Percentiles rank a stretch among this genome's conserved stretches.
phyloP scores from a whole-genome alignment of 2,797 vertebrate species.

The Halcyon smyrnensis region DNA sequence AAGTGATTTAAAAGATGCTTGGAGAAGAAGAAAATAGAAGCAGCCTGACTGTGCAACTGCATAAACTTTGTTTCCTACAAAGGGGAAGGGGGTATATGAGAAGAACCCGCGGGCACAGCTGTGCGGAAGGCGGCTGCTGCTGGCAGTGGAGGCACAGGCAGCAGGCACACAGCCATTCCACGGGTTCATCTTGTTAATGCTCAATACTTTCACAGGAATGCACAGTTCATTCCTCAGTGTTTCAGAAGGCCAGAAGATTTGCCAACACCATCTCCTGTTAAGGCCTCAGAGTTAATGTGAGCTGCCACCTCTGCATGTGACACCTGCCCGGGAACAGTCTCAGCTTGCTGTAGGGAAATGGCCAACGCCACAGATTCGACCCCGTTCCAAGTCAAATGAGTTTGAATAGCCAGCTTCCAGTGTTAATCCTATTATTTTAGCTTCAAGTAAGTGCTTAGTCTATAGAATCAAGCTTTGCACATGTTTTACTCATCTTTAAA shows the following conservation, averaged over 20 bases:
- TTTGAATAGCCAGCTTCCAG: neutral
- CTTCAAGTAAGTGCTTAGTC: neutral
- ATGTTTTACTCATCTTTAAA: neutral
- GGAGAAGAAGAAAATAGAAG: neutral
- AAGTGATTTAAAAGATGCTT: neutral
- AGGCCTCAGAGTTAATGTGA: neutral
- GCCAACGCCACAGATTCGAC: neutral
- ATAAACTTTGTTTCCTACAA: neutral
- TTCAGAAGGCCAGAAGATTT: neutral
- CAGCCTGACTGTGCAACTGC: neutral
- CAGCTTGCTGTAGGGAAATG: conserved; percentile 9
- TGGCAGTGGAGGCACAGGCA: neutral
- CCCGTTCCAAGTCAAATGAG: neutral
- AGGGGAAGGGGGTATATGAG: neutral
- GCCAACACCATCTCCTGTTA: neutral
- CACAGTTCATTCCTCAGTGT: neutral
- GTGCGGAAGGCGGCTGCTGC: neutral
- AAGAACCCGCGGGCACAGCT: accelerated
- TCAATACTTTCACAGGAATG: neutral
- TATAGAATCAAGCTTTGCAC: neutral
- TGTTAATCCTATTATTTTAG: neutral
- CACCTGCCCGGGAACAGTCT: neutral
- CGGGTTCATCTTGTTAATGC: neutral
- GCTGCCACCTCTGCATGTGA: neutral
- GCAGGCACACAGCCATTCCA: neutral